phyloP scores from a whole-genome alignment of 2,888 invertebrate species.

The Saturnia pavonia region DNA sequence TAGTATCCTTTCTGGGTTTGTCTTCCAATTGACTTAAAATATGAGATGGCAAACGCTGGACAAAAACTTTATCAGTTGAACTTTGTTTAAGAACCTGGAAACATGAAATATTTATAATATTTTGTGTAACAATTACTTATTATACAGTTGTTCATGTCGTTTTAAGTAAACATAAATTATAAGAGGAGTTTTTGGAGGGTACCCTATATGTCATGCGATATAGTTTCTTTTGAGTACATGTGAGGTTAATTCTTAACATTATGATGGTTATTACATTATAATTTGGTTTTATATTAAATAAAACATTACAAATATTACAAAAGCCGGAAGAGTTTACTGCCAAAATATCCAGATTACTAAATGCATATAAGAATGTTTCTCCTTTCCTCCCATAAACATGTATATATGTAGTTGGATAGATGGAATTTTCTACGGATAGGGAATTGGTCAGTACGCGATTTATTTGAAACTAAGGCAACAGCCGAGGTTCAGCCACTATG shows the following conservation, averaged over 20 bases:
- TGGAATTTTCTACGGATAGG: no score
- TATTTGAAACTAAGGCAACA: no score
- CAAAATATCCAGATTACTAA: no score
- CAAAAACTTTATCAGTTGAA: slow-evolving; percentile 52
- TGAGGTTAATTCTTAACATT: not conserved
- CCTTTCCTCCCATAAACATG: no score
- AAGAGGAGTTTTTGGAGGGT: not conserved
- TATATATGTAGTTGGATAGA: no score
- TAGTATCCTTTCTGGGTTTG: slow-evolving; percentile 41
- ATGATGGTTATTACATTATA: no score
- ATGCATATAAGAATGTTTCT: no score
- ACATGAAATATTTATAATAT: not conserved
- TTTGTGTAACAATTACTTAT: not conserved
- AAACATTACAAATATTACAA: no score
- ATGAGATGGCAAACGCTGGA: slow-evolving; percentile 59
- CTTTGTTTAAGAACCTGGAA: slow-evolving; percentile 54
- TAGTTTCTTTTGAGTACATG: not conserved
- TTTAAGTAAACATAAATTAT: not conserved
- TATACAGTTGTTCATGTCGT: not conserved
- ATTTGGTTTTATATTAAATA: no score
- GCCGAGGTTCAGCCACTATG: no score
- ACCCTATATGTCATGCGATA: not conserved
- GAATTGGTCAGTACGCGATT: no score
- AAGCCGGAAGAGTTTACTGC: no score
- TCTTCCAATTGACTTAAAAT: slow-evolving; percentile 60